Percentiles rank a stretch among this genome's conserved stretches.
Evolutionary conservation across 2,797 vertebrate species (phyloP).

Genomic region (Cyclura pinguis): DNA sequence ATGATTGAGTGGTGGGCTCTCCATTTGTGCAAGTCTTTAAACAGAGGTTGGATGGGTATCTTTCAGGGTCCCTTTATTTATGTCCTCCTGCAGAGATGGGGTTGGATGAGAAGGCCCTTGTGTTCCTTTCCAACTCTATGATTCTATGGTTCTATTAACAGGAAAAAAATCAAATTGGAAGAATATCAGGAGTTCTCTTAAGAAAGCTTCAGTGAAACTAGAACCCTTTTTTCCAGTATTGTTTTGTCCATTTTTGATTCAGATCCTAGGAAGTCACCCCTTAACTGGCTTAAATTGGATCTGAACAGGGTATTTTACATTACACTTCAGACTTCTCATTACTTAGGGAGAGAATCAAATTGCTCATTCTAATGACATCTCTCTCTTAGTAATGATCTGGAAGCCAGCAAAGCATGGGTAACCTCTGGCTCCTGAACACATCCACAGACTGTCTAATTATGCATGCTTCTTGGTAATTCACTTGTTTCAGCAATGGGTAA

Average conservation of each 20-base stretch:
- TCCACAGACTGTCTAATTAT: constrained; percentile 25
- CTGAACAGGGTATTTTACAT: constrained; percentile 22
- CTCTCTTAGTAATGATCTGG: not conserved
- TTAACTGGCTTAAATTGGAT: constrained; percentile 32
- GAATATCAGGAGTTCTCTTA: not conserved
- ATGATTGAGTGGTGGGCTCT: too few relatives aligned
- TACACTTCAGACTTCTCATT: constrained; percentile 16
- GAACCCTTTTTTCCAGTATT: not conserved
- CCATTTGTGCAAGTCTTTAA: too few relatives aligned
- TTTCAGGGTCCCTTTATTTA: too few relatives aligned
- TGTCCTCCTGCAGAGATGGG: too few relatives aligned
- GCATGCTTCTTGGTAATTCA: constrained; percentile 40
- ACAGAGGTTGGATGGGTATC: too few relatives aligned
- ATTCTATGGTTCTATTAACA: too few relatives aligned
- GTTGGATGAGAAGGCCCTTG: too few relatives aligned
- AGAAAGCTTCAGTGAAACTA: not conserved
- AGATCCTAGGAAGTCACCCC: constrained; percentile 1
- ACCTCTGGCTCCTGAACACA: not conserved
- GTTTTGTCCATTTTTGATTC: constrained; percentile 18
- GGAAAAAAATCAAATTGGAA: too few relatives aligned
- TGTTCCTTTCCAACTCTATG: too few relatives aligned
- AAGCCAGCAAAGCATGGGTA: constrained; percentile 12
- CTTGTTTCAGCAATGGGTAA: constrained; percentile 16
- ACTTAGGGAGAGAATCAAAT: constrained; percentile 37
- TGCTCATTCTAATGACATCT: not conserved